A percentile compares a stretch with the other conserved stretches of the same genome.
phyloP scores from a whole-genome alignment of 2,797 vertebrate genomes.

The Graptemys geographica region DNA sequence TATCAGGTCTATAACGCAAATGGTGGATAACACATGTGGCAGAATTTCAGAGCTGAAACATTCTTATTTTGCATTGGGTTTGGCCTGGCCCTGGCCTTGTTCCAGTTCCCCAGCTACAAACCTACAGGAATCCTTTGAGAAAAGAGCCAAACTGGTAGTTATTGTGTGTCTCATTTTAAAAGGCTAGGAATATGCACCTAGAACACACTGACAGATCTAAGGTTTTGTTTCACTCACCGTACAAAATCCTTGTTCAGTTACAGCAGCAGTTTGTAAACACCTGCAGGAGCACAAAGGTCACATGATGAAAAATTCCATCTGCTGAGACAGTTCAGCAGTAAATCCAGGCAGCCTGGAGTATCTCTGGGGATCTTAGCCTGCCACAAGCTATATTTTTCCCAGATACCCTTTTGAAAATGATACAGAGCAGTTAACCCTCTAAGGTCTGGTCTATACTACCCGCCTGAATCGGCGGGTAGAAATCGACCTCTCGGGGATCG shows the following conservation, averaged over 20 bases:
- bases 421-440: fast-evolving
- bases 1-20: too few relatives aligned
- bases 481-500: too few relatives aligned
- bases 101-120: background rate
- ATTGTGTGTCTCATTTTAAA: background rate
- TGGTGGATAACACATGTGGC: too few relatives aligned
- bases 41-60: too few relatives aligned
- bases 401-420: background rate
- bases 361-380: background rate
- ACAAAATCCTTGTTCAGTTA: background rate
- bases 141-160: background rate
- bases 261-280: background rate
- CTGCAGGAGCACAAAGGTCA: slow-evolving; percentile 11
- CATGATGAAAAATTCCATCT: slow-evolving; percentile 57
- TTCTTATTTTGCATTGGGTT: too few relatives aligned
- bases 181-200: background rate
- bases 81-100: too few relatives aligned
- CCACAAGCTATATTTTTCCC: background rate
- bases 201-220: background rate
- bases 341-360: background rate
- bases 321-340: background rate
- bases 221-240: background rate
- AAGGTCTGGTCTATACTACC: too few relatives aligned
- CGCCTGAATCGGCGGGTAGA: too few relatives aligned
- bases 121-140: background rate